These are phyloP conservation scores for Ptychoptera contaminata DNA, from an alignment of 2,888 invertebrate species.

Conservation along the genomic window DNA sequence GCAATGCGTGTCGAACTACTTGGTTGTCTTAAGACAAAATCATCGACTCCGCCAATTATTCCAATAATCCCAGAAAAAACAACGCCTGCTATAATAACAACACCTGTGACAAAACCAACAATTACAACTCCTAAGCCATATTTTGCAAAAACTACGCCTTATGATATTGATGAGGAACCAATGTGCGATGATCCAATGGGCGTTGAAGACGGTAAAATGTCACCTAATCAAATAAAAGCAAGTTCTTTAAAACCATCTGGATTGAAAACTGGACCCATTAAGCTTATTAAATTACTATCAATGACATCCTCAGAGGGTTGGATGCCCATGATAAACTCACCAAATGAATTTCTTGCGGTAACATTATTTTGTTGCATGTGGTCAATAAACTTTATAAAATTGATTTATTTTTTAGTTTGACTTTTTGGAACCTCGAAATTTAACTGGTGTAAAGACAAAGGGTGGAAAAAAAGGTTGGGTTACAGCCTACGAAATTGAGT, in stretches of 20 bases:
- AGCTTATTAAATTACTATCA: conserved; percentile 22
- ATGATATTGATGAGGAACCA: conserved; percentile 12
- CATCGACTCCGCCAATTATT: conserved; percentile 5
- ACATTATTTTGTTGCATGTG: conserved; percentile 8
- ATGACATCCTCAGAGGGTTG: conserved; percentile 37
- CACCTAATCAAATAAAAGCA: conserved; percentile 36
- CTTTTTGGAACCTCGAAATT: conserved; percentile 54
- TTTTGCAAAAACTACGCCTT: background rate
- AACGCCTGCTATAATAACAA: conserved; percentile 6
- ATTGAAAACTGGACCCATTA: conserved; percentile 15
- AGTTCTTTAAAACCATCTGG: conserved; percentile 23
- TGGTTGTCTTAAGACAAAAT: conserved; percentile 41
- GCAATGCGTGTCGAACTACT: conserved; percentile 56
- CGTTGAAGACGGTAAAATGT: conserved; percentile 42
- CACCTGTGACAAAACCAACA: background rate
- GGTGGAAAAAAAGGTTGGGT: conserved; percentile 61
- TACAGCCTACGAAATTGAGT: conserved; percentile 52
- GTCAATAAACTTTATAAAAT: conserved; percentile 1
- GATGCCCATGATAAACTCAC: conserved; percentile 49
- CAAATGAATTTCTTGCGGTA: conserved; percentile 54
- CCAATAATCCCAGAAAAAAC: conserved; percentile 3
- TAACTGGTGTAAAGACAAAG: conserved; percentile 64
- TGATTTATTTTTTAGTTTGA: conserved; percentile 40
- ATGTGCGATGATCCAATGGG: conserved; percentile 62
- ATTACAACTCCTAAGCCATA: conserved; percentile 4